These are phyloP conservation scores for Tragopan temminckii DNA, from an alignment of 2,797 vertebrate species.

Conservation along the genomic window DNA sequence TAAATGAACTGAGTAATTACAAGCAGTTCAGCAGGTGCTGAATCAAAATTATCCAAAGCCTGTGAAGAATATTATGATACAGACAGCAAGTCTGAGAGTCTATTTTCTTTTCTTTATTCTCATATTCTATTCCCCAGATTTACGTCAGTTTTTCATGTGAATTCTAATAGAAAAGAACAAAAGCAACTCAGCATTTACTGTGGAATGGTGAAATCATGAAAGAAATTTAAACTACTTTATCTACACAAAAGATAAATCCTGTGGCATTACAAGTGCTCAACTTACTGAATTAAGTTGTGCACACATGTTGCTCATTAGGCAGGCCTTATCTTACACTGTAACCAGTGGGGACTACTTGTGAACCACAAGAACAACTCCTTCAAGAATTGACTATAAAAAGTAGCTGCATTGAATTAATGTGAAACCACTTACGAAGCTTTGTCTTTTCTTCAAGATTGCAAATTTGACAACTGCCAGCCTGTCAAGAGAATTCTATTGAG, in stretches of 20 bases:
- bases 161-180: neutral
- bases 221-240: neutral
- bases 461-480: neutral
- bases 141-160: neutral
- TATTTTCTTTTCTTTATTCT: neutral
- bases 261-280: neutral
- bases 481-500: neutral
- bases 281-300: neutral
- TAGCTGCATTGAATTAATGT: conserved; percentile 1
- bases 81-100: neutral
- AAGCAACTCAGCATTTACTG: neutral
- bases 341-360: neutral
- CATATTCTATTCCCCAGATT: neutral
- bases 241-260: neutral
- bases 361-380: neutral
- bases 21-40: neutral
- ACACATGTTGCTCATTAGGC: neutral
- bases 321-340: neutral
- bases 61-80: neutral
- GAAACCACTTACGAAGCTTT: neutral
- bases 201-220: neutral
- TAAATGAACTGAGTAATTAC: neutral
- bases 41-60: neutral
- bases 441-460: neutral
- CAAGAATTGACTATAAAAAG: neutral